Evolutionary conservation across 2,888 invertebrate species (phyloP).

Genomic region (Agapostemon virescens): DNA sequence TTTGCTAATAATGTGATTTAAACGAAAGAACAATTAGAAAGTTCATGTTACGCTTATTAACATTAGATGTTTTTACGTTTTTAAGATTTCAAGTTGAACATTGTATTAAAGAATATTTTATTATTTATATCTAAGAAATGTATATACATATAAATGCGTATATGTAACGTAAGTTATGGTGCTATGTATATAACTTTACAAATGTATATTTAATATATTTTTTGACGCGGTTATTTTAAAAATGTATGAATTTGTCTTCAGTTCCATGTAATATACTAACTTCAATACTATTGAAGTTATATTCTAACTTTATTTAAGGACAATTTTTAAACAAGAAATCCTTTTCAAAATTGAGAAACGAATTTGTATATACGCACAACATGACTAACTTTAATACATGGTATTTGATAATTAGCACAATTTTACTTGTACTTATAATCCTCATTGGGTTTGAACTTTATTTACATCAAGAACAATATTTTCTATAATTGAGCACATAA

Average conservation of each 20-base stretch:
- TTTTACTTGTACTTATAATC: slow-evolving; percentile 58
- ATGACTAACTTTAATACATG: slow-evolving; percentile 41
- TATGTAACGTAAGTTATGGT: not conserved
- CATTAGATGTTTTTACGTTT: not conserved
- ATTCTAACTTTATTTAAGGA: slow-evolving; percentile 13
- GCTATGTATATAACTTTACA: not conserved
- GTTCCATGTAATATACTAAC: slow-evolving; percentile 33
- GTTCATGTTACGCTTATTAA: slow-evolving; percentile 65
- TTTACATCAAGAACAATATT: slow-evolving; percentile 73
- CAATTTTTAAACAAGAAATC: slow-evolving; percentile 1
- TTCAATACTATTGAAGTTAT: slow-evolving; percentile 36
- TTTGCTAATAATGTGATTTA: slow-evolving; percentile 28
- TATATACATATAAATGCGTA: not conserved
- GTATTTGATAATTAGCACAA: slow-evolving; percentile 41
- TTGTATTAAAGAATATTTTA: not conserved
- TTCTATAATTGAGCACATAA: slow-evolving; percentile 56
- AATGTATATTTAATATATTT: slow-evolving; percentile 9
- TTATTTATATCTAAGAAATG: not conserved
- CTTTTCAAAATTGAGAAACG: not conserved
- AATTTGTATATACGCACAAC: slow-evolving; percentile 20
- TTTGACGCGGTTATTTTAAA: slow-evolving; percentile 6
- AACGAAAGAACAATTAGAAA: slow-evolving; percentile 34
- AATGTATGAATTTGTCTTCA: slow-evolving; percentile 18
- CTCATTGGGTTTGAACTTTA: slow-evolving; percentile 73
- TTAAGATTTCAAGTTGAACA: not conserved